Conservation (phyloP, 1,140 invertebrate genomes). For the Neodiprion pinetum region DNA sequence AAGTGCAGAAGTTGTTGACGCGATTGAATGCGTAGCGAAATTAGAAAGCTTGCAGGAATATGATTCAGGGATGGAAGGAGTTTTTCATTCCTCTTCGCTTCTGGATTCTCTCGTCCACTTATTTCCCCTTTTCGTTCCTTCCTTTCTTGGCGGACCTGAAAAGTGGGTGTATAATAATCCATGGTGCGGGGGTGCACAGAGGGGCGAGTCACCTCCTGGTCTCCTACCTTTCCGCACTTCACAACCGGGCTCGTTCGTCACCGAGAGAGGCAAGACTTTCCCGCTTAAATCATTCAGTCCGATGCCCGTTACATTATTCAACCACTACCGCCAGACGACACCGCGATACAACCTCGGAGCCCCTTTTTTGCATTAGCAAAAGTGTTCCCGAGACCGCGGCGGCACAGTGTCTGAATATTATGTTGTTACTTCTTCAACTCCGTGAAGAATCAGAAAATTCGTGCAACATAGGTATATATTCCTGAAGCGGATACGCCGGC, state of each 20-base stretch:
- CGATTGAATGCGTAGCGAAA: too few species aligned
- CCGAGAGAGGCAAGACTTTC: background rate
- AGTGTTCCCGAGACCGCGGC: background rate
- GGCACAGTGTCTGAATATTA: background rate
- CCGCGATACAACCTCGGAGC: conserved; percentile 13
- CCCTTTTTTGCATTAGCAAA: background rate
- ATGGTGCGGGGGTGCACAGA: too few species aligned
- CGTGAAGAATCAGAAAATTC: background rate
- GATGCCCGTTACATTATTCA: conserved; percentile 58
- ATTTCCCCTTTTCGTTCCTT: too few species aligned
- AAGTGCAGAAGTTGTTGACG: too few species aligned
- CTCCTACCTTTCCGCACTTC: background rate
- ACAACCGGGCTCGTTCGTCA: background rate
- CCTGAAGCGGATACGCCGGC: too few species aligned
- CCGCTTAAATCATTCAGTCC: conserved; percentile 53
- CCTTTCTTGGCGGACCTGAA: too few species aligned
- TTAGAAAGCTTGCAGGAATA: too few species aligned
- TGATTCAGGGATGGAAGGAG: too few species aligned
- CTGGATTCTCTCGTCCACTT: too few species aligned
- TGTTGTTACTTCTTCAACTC: background rate
- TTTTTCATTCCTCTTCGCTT: too few species aligned
- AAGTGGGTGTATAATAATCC: too few species aligned
- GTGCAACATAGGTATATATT: background rate
- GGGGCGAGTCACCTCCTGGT: too few species aligned
- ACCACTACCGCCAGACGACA: conserved; percentile 44